Evolutionary conservation across 2,888 invertebrate species (phyloP), one percentile per base, ranked within the genome.

Genomic region (Cistogaster globosa): DNA sequence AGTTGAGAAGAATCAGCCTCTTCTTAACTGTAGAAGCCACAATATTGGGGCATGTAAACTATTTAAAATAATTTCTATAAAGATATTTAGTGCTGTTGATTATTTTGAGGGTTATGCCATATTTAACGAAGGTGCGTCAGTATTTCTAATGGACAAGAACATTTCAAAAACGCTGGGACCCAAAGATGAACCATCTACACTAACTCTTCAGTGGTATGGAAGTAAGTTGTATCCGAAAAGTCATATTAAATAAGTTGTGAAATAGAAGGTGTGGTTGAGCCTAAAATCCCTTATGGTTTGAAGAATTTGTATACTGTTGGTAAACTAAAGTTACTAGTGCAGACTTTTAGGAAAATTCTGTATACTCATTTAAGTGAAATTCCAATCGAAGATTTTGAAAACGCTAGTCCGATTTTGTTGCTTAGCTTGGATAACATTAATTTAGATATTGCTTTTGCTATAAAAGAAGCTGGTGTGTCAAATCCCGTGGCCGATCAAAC

Each of bases 201-300:
- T 68, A 42, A 80, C 38, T 45, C 65, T 67, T 58, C 75, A 20
- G 26, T 58, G 67, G 53, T 69, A 63, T 60, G 57, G 14, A 53
- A 65, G 32, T 16, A 75, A 62, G 51, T 55, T 51, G n/a, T 55
- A 26, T 38, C 68, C 4, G 38, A 68, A 18, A 68, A 55, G 18
- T 68, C 55, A 16, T 68, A 14, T 55, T 57, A 55, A 42, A 36
- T 68, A 11, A 68, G 38, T 42, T 55, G 55, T 20, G 68, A 68
- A 55, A 55, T 68, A 18, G 55, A 68, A 68, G 68, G 68, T 5
- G 14, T 51, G 16, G 14, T 2, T 51, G 67, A 51, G 26, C 16
- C 22, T n/a, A 67, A 67, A 53, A 48, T 12, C 18, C 26, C 36
- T 6, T 12, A 12, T 12, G 42, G 42, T 12, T 4, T 42, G 12